Base-by-base conservation (phyloP, 2,888 invertebrate species). In the Elysia crispata region DNA sequence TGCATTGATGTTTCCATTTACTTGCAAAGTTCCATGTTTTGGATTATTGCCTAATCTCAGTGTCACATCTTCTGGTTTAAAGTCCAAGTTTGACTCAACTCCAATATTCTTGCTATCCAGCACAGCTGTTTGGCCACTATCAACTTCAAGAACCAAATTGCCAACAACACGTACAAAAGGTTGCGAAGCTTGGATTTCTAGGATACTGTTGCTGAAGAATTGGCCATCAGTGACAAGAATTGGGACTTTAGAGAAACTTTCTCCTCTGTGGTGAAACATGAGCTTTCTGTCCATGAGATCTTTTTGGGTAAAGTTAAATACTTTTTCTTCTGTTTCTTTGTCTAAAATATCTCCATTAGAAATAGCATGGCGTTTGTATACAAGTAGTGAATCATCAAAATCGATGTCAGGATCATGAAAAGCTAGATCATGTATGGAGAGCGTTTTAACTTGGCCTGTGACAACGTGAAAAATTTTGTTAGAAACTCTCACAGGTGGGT, bases 211-310 rank as follows among this genome's bases (percentile, higher is more conserved):
- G 0, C 95, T 95, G 88, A 95, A 95, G 91, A 96, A 96, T 84
- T 95, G 94, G 0, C 97, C 97, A 92, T 98, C 98, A 0, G 96
- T 96, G 72, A 98, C 96, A 94, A 95, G 95, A 82, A 98, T 95
- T 0, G 95, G 94, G 77, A 97, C 95, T 85, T 95, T 95, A 0
- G 96, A 97, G 85, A 95, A 94, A 0, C 95, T 95, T 87, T 95
- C 95, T 20, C 92, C 93, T 0, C 95, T 96, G 91, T 98, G 97
- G 87, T 95, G 95, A 92, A 98, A 98, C 82, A 96, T 93, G 41
- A 99, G 95, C 81, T 94, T 92, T 31, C 95, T 95, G 85, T 95
- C 95, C 90, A 97, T 95, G 62, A 99, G 94, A 91, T 99, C 97
- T 83, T 95, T 95, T 92, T 98, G 97, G 0, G 96, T 96, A 91